Evolutionary conservation across 2,888 invertebrate genomes (phyloP).

Genomic region (Clostera curtula): DNA sequence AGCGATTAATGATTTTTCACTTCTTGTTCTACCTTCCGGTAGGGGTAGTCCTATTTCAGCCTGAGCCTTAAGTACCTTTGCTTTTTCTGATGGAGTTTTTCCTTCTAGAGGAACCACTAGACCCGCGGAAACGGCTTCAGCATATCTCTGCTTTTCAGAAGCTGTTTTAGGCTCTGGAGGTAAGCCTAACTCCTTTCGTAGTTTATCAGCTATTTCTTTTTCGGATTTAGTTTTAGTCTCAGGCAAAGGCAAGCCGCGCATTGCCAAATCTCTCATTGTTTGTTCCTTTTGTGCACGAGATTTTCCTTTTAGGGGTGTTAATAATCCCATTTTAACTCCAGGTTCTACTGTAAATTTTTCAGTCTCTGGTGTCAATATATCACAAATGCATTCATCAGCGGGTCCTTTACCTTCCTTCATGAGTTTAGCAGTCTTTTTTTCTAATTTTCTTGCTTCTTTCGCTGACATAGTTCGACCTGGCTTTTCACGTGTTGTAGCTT

Average conservation of each 20-base stretch:
- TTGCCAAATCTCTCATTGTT: slow-evolving; percentile 22
- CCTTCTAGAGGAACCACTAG: slow-evolving; percentile 26
- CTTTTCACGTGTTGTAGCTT: slow-evolving; percentile 6
- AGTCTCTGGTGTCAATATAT: slow-evolving; percentile 20
- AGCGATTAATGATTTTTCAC: slow-evolving; percentile 19
- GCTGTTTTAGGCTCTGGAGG: slow-evolving; percentile 25
- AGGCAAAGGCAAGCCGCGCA: slow-evolving; percentile 23
- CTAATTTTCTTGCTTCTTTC: slow-evolving; percentile 9
- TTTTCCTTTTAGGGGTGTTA: slow-evolving; percentile 24
- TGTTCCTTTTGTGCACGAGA: slow-evolving; percentile 26
- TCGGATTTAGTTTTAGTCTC: slow-evolving; percentile 26
- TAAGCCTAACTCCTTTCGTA: slow-evolving; percentile 25
- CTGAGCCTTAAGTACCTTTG: slow-evolving; percentile 19
- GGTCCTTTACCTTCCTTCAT: slow-evolving; percentile 28
- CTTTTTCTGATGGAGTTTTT: slow-evolving; percentile 21
- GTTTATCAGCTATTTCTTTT: slow-evolving; percentile 23
- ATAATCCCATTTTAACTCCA: too few relatives aligned
- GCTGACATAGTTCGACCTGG: too few relatives aligned
- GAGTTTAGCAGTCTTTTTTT: slow-evolving; percentile 19
- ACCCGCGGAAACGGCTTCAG: slow-evolving; percentile 23
- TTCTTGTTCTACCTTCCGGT: slow-evolving; percentile 25
- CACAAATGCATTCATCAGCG: slow-evolving; percentile 27
- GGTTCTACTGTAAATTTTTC: slow-evolving; percentile 7
- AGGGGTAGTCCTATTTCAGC: slow-evolving; percentile 22
- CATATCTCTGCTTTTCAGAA: slow-evolving; percentile 16